A percentile compares a stretch with the other conserved stretches of the same genome.
These are phyloP conservation scores for Steinernema scapterisci DNA, from an alignment of 2,888 invertebrate species.

Conservation along the genomic window DNA sequence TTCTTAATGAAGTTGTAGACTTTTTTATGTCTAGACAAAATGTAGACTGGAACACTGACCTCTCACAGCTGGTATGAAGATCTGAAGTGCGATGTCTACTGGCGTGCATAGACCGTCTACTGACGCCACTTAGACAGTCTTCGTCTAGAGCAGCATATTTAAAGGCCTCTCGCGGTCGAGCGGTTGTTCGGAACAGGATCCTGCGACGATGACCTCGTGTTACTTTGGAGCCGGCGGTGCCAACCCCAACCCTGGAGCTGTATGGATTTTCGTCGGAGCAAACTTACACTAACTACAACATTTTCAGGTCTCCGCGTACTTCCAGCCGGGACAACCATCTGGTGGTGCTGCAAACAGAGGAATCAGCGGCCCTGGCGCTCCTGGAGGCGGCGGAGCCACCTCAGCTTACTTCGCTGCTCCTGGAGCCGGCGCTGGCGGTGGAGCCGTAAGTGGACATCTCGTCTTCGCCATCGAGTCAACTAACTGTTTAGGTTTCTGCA, in stretches of 20 bases:
- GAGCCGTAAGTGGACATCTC: neutral
- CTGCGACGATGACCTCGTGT: slow-evolving; percentile 22
- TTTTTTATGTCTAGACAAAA: no score
- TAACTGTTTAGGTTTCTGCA: neutral
- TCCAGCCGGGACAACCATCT: neutral
- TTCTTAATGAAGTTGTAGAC: no score
- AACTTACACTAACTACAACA: no score
- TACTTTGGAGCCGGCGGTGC: slow-evolving; percentile 22
- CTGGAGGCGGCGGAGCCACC: neutral
- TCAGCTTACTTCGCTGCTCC: slow-evolving; percentile 27
- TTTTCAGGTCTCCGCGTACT: neutral
- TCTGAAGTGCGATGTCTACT: no score
- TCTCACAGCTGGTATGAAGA: no score
- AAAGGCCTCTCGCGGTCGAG: neutral
- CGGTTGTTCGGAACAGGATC: neutral
- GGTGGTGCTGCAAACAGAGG: neutral
- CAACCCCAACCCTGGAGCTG: slow-evolving; percentile 6
- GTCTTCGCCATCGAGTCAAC: no score
- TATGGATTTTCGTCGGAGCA: neutral
- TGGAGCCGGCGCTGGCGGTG: neutral
- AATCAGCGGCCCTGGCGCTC: neutral
- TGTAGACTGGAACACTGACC: no score
- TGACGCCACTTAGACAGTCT: neutral
- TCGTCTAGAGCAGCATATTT: neutral
- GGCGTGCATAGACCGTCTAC: neutral